Conservation (phyloP, 35 echinoderm and acorn worm species). For the Eucidaris tribuloides region DNA sequence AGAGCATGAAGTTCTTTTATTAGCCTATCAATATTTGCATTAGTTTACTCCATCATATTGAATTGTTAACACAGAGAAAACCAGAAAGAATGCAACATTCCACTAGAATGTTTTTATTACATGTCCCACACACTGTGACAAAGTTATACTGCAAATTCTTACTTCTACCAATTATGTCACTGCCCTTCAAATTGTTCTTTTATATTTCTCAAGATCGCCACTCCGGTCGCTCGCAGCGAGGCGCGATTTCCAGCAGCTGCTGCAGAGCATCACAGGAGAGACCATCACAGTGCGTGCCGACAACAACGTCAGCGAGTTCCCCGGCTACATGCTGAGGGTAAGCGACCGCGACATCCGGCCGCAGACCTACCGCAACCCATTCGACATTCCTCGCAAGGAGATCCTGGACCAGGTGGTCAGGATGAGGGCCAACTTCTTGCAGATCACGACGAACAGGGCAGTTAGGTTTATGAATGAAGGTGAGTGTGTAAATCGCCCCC, state of each 20-base stretch:
- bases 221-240: slow-evolving; percentile 83
- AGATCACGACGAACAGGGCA: slow-evolving; percentile 53
- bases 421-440: slow-evolving; percentile 91
- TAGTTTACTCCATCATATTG: too few relatives aligned
- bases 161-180: too few relatives aligned
- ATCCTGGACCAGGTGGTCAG: slow-evolving; percentile 83
- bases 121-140: too few relatives aligned
- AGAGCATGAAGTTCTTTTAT: too few relatives aligned
- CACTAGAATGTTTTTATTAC: too few relatives aligned
- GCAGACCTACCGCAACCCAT: slow-evolving; percentile 89
- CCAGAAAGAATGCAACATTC: too few relatives aligned
- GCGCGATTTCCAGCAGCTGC: slow-evolving; percentile 91
- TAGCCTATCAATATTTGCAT: too few relatives aligned
- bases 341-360: slow-evolving; percentile 65
- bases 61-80: too few relatives aligned
- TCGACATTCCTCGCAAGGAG: slow-evolving; percentile 90
- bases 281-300: slow-evolving; percentile 76
- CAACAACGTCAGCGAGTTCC: slow-evolving; percentile 87
- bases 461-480: slow-evolving; percentile 94
- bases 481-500: not conserved
- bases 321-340: slow-evolving; percentile 65
- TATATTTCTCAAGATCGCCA: slow-evolving; percentile 54
- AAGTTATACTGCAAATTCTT: too few relatives aligned
- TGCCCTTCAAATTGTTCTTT: too few relatives aligned
- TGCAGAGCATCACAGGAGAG: slow-evolving; percentile 89